Base-by-base conservation (phyloP, 2,888 invertebrate species). In the Polyommatus icarus region DNA sequence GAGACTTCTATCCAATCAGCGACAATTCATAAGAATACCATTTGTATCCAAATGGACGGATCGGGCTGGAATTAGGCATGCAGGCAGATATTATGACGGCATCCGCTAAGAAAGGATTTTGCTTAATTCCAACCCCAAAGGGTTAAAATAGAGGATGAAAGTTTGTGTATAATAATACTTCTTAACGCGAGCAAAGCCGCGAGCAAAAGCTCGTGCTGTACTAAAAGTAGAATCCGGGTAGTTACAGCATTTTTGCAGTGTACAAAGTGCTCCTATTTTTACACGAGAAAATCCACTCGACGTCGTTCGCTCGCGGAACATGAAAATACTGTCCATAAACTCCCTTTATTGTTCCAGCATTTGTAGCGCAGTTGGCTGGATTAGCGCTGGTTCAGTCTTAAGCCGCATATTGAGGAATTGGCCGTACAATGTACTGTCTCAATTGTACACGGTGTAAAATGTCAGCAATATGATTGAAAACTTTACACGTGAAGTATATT, bases 371-470 rank as follows among this genome's bases (percentile, higher is more conserved):
- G 36, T 72, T 8, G 40, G 36, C 72, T 40, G 72, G 72, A 72
- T 72, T 40, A 72, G n/a, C n/a, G 20, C 40, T 0, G 72, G 40
- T 10, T 40, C 20, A 8, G 40, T 72, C 72, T 72, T 72, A 72
- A 72, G 72, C 72, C 72, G 20, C 40, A 72, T 20, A 40, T 72
- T 72, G 72, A 40, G 40, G 72, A 40, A 72, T 72, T 36, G 71
- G n/a, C 71, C 36, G 36, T 36, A 71, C 36, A 36, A 71, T 36
- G 40, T 40, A 8, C 8, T 8, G 20, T 10, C 20, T 72, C 40
- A 40, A 72, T 72, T 40, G 72, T 32, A 67, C 18, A 1, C 67
- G 18, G n/a, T 72, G 3, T 72, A 32, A 20, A 20, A 72, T 40
- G n/a, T 40, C 8, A 36, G 36, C 6, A 32, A 71, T 71, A 36